Conservation (phyloP, 2,797 vertebrate species). For the Girardinus metallicus region DNA sequence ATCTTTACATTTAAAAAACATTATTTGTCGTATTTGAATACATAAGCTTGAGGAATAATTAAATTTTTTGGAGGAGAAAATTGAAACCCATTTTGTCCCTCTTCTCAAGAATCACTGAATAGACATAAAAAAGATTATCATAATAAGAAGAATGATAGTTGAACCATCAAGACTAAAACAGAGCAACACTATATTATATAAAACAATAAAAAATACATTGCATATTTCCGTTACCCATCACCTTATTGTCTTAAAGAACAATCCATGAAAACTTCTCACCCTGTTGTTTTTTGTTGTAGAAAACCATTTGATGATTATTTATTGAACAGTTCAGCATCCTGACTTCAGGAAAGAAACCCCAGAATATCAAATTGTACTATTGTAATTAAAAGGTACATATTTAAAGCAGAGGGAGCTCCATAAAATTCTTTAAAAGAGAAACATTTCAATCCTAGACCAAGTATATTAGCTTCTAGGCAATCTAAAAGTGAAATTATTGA, state of each 20-base stretch:
- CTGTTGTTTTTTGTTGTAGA: neutral
- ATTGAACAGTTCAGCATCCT: neutral
- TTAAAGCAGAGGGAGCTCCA: neutral
- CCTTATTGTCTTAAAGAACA: neutral
- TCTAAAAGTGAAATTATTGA: too few relatives aligned
- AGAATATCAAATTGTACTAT: neutral
- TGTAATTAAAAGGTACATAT: neutral
- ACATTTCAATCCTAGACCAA: neutral
- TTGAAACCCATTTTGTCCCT: too few relatives aligned
- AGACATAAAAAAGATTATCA: neutral
- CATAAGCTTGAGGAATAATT: too few relatives aligned
- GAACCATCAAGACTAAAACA: neutral
- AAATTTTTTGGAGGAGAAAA: too few relatives aligned
- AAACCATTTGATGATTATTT: neutral
- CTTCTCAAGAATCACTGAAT: too few relatives aligned
- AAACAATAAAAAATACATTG: neutral
- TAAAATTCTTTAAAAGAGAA: neutral
- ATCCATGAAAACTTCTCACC: neutral
- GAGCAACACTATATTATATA: neutral
- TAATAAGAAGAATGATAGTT: neutral
- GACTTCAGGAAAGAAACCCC: neutral
- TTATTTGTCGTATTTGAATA: too few relatives aligned
- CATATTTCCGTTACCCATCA: neutral
- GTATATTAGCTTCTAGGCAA: too few relatives aligned
- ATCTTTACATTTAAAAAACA: too few relatives aligned